Conservation (phyloP, 2,797 vertebrate species). For the Micropoecilia bifurca region DNA sequence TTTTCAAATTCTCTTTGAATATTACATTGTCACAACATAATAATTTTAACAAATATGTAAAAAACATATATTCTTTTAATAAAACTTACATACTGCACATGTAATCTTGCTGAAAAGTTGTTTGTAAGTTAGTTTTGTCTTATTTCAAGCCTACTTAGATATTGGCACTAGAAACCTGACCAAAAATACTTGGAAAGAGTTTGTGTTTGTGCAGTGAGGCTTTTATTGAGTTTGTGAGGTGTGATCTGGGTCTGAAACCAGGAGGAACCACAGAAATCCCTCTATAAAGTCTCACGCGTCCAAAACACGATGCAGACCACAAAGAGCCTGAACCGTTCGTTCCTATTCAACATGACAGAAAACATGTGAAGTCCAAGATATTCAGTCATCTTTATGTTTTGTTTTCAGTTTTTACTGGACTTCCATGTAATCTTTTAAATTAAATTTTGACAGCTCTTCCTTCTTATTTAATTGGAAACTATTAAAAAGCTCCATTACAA, state of each 20-base stretch:
- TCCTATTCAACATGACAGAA: neutral
- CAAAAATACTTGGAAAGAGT: no score
- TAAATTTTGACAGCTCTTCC: neutral
- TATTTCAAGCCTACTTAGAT: no score
- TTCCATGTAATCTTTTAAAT: neutral
- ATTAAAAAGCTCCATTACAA: neutral
- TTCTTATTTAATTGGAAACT: neutral
- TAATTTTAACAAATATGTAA: no score
- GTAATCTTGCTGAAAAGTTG: no score
- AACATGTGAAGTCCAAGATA: neutral
- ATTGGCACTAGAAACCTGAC: no score
- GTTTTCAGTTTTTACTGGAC: neutral
- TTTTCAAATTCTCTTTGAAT: no score
- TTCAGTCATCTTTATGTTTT: neutral
- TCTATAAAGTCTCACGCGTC: constrained; percentile 7
- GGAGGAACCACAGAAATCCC: neutral
- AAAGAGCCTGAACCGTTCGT: constrained; percentile 1
- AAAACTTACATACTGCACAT: no score
- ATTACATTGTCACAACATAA: no score
- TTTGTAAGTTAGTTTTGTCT: no score
- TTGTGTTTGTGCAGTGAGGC: neutral
- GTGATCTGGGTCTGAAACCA: neutral
- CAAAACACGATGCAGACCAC: neutral
- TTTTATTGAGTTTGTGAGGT: neutral
- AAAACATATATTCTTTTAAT: no score